phyloP scores from a whole-genome alignment of 2,888 invertebrate genomes.

The Neoscelio sp. region DNA sequence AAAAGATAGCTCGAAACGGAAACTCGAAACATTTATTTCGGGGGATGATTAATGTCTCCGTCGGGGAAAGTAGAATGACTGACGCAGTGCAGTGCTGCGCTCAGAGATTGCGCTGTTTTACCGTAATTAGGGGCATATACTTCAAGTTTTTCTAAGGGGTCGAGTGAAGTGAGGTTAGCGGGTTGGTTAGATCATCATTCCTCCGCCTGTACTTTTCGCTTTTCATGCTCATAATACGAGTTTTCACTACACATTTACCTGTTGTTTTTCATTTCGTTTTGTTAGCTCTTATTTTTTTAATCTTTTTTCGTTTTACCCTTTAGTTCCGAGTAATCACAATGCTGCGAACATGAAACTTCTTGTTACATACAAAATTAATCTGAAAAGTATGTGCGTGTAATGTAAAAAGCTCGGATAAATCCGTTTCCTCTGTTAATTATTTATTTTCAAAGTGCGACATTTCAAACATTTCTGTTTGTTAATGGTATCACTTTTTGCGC shows the following conservation, averaged over 20 bases:
- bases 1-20: slow-evolving; percentile 71
- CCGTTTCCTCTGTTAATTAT: too few relatives aligned
- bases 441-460: too few relatives aligned
- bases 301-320: slow-evolving; percentile 29
- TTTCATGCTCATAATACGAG: slow-evolving; percentile 63
- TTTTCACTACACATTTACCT: slow-evolving; percentile 53
- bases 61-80: slow-evolving; percentile 72
- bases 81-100: slow-evolving; percentile 76
- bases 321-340: slow-evolving; percentile 55
- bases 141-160: slow-evolving; percentile 76
- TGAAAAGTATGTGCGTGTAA: too few relatives aligned
- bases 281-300: slow-evolving; percentile 52
- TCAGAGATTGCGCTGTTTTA: slow-evolving; percentile 78
- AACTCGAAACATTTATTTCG: slow-evolving; percentile 73
- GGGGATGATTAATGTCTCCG: slow-evolving; percentile 73
- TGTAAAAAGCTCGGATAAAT: too few relatives aligned
- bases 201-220: slow-evolving; percentile 55
- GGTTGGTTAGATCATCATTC: slow-evolving; percentile 64
- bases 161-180: slow-evolving; percentile 63
- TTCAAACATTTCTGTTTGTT: too few relatives aligned
- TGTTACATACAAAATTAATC: slow-evolving; percentile 41
- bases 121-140: slow-evolving; percentile 80
- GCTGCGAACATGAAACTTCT: slow-evolving; percentile 48
- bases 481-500: too few relatives aligned
- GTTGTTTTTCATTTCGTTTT: slow-evolving; percentile 49